A percentile compares a stretch with the other conserved stretches of the same genome.
Evolutionary conservation across 2,113 vertebrate genomes (phyloP).

Genomic region (Myotis brandtii): DNA sequence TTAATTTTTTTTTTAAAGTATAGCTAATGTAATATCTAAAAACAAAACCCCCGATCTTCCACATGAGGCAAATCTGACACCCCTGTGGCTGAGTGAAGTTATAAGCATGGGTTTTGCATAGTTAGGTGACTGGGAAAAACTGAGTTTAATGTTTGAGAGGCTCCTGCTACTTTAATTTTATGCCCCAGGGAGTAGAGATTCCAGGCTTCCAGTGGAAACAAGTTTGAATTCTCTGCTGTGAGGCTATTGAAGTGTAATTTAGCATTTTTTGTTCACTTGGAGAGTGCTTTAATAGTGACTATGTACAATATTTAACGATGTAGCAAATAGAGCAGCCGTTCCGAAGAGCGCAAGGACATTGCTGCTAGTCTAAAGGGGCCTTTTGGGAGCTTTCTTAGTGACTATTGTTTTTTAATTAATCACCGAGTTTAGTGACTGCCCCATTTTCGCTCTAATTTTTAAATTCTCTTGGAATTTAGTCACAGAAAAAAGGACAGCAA

Average conservation of each 20-base stretch:
- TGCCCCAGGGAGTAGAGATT: slow-evolving; percentile 19
- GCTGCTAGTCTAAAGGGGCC: background rate
- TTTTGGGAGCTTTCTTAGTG: background rate
- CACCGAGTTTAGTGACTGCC: background rate
- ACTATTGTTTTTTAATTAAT: slow-evolving; percentile 14
- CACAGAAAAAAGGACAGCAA: slow-evolving; percentile 94
- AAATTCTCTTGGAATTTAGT: slow-evolving; percentile 85
- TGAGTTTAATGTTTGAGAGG: slow-evolving; percentile 46
- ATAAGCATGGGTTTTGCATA: background rate
- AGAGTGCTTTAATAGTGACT: slow-evolving; percentile 34
- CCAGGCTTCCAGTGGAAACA: background rate
- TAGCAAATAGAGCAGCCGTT: background rate
- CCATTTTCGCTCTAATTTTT: slow-evolving; percentile 56
- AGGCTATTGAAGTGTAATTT: background rate
- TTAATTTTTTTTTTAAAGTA: background rate
- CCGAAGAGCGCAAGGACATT: background rate
- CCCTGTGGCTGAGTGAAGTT: background rate
- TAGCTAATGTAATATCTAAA: background rate
- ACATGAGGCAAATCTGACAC: background rate
- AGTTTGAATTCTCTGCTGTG: background rate
- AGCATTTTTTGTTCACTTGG: background rate
- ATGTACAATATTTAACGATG: background rate
- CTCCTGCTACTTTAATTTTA: slow-evolving; percentile 36
- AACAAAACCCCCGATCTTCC: background rate
- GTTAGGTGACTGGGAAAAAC: background rate